Percentiles rank a stretch among this genome's conserved stretches.
phyloP scores from a whole-genome alignment of 2,888 invertebrate species.

The Physocephala rufipes region DNA sequence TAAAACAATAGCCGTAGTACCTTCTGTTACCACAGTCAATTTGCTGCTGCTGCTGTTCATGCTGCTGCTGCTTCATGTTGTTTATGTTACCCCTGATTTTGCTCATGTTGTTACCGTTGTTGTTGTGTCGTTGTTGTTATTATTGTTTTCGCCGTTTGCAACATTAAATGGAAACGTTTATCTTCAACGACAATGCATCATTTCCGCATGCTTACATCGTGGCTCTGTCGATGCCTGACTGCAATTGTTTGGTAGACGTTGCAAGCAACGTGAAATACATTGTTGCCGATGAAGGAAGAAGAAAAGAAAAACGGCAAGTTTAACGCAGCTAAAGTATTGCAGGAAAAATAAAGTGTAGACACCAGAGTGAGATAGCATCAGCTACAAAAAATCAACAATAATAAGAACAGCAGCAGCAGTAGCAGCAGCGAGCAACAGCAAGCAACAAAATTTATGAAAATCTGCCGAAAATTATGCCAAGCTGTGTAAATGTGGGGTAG shows the following conservation, averaged over 20 bases:
- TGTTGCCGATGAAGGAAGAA: not conserved
- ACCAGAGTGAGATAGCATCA: too few relatives aligned
- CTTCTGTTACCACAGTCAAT: not conserved
- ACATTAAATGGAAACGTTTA: slow-evolving; percentile 29
- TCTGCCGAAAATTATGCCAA: slow-evolving; percentile 37
- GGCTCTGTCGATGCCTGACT: slow-evolving; percentile 25
- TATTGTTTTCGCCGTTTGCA: slow-evolving; percentile 25
- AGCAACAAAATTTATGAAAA: slow-evolving; percentile 38
- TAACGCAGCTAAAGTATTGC: too few relatives aligned
- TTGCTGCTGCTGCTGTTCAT: not conserved
- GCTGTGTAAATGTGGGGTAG: slow-evolving; percentile 11
- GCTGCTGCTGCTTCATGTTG: slow-evolving; percentile 15
- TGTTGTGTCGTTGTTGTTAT: slow-evolving; percentile 19
- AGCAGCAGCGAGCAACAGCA: slow-evolving; percentile 3
- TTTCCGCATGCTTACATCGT: slow-evolving; percentile 32
- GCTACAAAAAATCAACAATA: slow-evolving; percentile 42
- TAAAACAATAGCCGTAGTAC: too few relatives aligned
- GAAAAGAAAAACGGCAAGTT: not conserved
- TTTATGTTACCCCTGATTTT: slow-evolving; percentile 11
- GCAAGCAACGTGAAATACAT: not conserved
- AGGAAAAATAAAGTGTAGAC: slow-evolving; percentile 15
- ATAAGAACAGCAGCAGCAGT: slow-evolving; percentile 1
- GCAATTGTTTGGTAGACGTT: slow-evolving; percentile 27
- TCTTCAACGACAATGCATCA: slow-evolving; percentile 40
- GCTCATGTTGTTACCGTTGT: slow-evolving; percentile 26